Evolutionary conservation across 2,797 vertebrate genomes (phyloP).

Genomic region (Alca torda): DNA sequence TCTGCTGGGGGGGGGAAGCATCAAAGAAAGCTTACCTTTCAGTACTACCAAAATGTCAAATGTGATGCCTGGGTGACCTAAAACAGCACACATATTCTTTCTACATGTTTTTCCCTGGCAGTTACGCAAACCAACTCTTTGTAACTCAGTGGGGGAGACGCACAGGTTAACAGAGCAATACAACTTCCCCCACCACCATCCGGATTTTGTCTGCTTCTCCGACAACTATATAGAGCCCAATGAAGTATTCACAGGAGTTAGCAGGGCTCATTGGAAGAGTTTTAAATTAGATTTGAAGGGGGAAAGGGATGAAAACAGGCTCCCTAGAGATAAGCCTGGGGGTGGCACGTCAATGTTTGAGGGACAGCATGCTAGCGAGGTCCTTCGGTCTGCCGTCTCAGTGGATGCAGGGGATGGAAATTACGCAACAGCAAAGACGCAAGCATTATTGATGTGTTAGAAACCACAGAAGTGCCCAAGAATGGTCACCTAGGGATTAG

Average conservation of each 20-base stretch:
- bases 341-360: background rate
- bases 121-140: background rate
- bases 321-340: background rate
- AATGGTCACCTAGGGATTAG: background rate
- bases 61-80: background rate
- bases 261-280: background rate
- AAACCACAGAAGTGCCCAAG: background rate
- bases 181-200: too few species aligned
- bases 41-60: background rate
- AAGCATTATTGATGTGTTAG: background rate
- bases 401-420: background rate
- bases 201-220: background rate
- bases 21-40: background rate
- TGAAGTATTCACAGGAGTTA: background rate
- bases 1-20: too few species aligned
- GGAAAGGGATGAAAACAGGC: background rate
- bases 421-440: background rate
- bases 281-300: background rate
- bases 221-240: background rate
- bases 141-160: background rate
- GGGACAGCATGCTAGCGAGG: background rate
- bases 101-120: background rate
- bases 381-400: background rate
- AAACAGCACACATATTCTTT: background rate
- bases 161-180: background rate